Conservation (phyloP, 2,888 invertebrate species). For the Tubiluchus corallicola region DNA sequence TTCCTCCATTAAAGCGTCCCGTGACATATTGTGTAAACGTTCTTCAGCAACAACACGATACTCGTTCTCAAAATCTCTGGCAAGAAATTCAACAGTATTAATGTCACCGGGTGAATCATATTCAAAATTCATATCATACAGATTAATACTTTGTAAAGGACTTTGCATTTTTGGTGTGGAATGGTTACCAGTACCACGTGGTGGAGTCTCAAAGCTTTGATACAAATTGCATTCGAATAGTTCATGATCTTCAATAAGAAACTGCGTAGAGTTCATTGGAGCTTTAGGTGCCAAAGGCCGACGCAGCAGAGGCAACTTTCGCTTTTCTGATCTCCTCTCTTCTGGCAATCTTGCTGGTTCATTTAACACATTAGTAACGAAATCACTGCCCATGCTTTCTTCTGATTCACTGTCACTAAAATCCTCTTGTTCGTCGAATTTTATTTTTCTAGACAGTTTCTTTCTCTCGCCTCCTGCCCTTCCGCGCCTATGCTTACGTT, state of each 20-base stretch:
- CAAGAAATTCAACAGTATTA: background rate
- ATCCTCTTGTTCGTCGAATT: background rate
- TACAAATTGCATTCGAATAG: background rate
- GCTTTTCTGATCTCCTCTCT: background rate
- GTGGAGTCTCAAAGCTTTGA: background rate
- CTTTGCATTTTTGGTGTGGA: conserved; percentile 1
- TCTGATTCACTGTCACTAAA: conserved; percentile 1
- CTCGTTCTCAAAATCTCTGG: background rate
- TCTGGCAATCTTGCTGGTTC: background rate
- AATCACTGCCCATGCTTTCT: too few species aligned
- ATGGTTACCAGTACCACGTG: background rate
- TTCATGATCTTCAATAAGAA: background rate
- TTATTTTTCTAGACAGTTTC: background rate
- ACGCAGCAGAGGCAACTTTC: background rate
- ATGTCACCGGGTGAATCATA: conserved; percentile 3
- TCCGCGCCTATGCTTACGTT: background rate
- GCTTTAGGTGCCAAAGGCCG: background rate
- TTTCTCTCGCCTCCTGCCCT: background rate
- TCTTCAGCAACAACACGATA: background rate
- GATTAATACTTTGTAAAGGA: background rate
- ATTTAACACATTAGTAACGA: too few species aligned
- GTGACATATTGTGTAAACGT: background rate
- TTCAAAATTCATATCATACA: background rate
- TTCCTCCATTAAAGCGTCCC: background rate
- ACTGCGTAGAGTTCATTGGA: background rate